Conservation (phyloP, 2,888 invertebrate species). For the Ramazzottius varieornatus region DNA sequence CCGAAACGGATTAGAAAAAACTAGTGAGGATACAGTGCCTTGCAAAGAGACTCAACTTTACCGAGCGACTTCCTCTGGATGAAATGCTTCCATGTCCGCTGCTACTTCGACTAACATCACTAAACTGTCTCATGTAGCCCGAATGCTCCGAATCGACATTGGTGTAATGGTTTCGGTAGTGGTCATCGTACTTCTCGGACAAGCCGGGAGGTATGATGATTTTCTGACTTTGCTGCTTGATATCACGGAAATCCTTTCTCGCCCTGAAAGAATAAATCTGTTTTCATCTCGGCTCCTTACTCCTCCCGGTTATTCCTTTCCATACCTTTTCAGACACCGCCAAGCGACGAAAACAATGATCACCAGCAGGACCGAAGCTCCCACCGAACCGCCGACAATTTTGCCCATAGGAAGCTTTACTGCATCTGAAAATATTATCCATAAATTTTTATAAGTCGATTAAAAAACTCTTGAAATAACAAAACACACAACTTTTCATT, state of each 20-base stretch:
- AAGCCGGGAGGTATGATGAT: background rate
- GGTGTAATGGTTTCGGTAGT: background rate
- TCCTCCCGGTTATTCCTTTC: too few relatives aligned
- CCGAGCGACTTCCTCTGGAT: background rate
- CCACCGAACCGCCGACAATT: background rate
- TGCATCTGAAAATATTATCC: background rate
- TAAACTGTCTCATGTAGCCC: background rate
- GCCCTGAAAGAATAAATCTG: too few relatives aligned
- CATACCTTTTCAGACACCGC: background rate
- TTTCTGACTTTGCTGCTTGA: background rate
- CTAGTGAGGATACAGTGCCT: too few relatives aligned
- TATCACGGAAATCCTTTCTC: background rate
- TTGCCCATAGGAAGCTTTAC: background rate
- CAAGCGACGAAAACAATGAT: background rate
- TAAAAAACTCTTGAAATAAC: too few relatives aligned
- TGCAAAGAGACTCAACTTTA: too few relatives aligned
- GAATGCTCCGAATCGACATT: background rate
- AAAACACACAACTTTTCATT: too few relatives aligned
- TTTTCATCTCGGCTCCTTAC: too few relatives aligned
- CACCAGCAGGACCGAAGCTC: background rate
- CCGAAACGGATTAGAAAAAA: background rate
- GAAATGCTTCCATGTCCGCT: background rate
- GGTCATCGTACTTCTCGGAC: background rate
- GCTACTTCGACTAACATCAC: background rate
- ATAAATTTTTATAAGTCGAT: too few relatives aligned